Evolutionary conservation across 2,888 invertebrate species (phyloP), one percentile per base, ranked within the genome.

Genomic region (Dioctria rufipes): DNA sequence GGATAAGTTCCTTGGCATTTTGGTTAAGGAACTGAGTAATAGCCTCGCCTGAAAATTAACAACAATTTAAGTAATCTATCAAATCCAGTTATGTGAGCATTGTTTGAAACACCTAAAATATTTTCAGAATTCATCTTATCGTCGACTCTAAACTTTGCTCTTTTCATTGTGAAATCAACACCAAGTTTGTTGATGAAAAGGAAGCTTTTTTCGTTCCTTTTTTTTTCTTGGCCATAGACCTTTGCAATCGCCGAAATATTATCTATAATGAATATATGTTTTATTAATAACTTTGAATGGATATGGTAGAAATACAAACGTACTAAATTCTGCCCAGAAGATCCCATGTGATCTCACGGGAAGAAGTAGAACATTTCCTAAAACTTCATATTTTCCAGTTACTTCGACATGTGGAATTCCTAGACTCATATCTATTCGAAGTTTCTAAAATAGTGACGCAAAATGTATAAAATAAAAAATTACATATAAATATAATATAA

Each of bases 11-110:
- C 67, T 93, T 92, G 0, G 94, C 92, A 85, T 95, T 95, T 87
- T 93, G 93, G 89, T 95, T 95, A 83, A 95, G 89, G 88, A 95
- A 95, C 87, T 94, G 94, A 88, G 95, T 95, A 92, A 95, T 95
- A 0, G 95, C 95, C 87, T 94, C 93, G 58, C 94, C 94, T 94
- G 88, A 43, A 82, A 78, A 51, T 43, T 61, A 9, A 58, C 13
- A n/a, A 60, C 9, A 49, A 71, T 69, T 54, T 54, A 54, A 4
- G 5, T 58, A 40, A 73, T 40, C 49, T 69, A 1, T 58, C 13
- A 61, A 5, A 46, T 69, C 43, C 2, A 25, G 40, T 46, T 58
- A 75, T 49, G 39, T 3, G 9, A 58, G 49, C 6, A 46, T 43
- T 58, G 73, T 6, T 65, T 69, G 25, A 42, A 40, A 90, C 90